Evolutionary conservation across 1,140 invertebrate species (phyloP).

Genomic region (Pararge aegeria): DNA sequence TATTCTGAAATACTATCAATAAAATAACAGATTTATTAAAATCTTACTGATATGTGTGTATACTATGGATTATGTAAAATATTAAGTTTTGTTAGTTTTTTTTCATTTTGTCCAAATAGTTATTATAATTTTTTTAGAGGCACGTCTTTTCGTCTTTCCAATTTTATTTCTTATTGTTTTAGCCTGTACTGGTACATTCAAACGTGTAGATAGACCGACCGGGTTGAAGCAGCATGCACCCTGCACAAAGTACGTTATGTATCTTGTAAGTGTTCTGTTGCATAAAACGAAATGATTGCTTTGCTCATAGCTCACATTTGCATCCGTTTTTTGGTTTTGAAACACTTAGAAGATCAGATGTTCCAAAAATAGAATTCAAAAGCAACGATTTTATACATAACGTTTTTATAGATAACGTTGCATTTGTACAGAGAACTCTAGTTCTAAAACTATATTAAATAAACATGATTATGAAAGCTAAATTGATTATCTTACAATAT

Average conservation of each 20-base stretch:
- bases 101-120: slow-evolving; percentile 19
- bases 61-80: no score
- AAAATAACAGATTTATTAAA: no score
- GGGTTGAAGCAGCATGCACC: slow-evolving; percentile 58
- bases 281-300: slow-evolving; percentile 17
- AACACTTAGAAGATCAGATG: no score
- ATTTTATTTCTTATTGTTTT: slow-evolving; percentile 59
- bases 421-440: no score
- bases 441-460: no score
- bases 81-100: slow-evolving; percentile 24
- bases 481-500: no score
- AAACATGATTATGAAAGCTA: no score
- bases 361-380: no score
- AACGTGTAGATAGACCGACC: slow-evolving; percentile 60
- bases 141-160: slow-evolving; percentile 29
- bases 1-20: no score
- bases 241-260: slow-evolving; percentile 57
- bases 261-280: slow-evolving; percentile 44
- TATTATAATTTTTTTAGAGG: background rate
- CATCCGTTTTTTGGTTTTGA: background rate
- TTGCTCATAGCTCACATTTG: slow-evolving; percentile 18
- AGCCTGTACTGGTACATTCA: slow-evolving; percentile 51
- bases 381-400: no score
- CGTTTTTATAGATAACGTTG: no score
- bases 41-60: no score